Percentiles rank a stretch among this genome's conserved stretches.
Conservation (phyloP, 2,113 vertebrate genomes). For the Hydropotes inermis region DNA sequence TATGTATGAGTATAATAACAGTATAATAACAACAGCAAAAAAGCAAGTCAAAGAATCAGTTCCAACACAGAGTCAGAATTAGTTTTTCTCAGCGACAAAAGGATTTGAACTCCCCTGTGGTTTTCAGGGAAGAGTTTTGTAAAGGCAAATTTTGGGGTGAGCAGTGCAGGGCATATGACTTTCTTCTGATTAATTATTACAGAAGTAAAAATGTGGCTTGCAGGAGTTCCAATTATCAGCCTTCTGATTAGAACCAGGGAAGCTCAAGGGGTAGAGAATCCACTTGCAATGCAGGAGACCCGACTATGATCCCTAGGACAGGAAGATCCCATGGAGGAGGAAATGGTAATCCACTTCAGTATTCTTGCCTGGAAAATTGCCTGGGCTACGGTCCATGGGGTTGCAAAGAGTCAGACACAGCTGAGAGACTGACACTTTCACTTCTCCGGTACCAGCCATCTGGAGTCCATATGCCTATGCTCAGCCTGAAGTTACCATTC, state of each 20-base stretch:
- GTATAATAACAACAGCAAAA: neutral
- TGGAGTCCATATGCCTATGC: neutral
- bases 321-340: neutral
- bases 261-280: neutral
- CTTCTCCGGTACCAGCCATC: neutral
- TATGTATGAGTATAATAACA: neutral
- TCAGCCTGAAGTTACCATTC: neutral
- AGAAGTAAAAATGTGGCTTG: neutral
- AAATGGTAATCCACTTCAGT: neutral
- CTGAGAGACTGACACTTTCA: neutral
- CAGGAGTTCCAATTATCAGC: neutral
- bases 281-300: neutral
- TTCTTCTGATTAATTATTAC: neutral
- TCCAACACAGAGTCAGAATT: neutral
- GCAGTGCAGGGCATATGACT: neutral
- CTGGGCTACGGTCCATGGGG: neutral
- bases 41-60: neutral
- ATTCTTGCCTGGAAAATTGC: neutral
- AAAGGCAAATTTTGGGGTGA: neutral
- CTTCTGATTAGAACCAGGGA: neutral
- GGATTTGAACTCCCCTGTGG: neutral
- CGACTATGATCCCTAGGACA: neutral
- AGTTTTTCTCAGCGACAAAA: neutral
- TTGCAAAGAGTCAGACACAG: neutral
- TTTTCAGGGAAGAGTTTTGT: neutral